Percentiles rank a stretch among this genome's conserved stretches.
These are phyloP conservation scores for Myioborus miniatus DNA, from an alignment of 2,797 vertebrate genomes.

Conservation along the genomic window DNA sequence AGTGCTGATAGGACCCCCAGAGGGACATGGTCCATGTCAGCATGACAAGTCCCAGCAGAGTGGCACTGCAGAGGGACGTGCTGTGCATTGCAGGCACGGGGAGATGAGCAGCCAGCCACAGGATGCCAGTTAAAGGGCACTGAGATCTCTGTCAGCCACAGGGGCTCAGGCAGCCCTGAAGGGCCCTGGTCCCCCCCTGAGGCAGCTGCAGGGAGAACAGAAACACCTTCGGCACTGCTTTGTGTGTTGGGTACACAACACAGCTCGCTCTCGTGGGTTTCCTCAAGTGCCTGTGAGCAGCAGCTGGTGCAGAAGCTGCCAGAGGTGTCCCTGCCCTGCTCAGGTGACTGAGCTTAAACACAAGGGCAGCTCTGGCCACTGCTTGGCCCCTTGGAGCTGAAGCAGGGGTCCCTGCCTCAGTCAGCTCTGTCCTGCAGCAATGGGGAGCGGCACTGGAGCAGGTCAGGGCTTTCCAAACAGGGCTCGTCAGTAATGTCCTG, in stretches of 20 bases:
- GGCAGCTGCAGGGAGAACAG: not conserved
- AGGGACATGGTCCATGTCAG: not conserved
- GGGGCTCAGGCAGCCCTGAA: not conserved
- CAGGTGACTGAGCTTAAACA: not conserved
- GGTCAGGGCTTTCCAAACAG: not conserved
- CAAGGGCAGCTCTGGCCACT: not conserved
- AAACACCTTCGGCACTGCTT: not conserved
- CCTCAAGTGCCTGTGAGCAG: not conserved
- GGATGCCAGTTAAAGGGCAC: not conserved
- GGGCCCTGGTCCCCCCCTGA: not conserved
- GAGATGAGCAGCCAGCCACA: fast-evolving
- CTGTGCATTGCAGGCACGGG: not conserved
- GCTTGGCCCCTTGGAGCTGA: fast-evolving
- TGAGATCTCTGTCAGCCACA: not conserved
- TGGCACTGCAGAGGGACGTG: not conserved
- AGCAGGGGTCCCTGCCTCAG: not conserved
- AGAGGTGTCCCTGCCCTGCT: not conserved
- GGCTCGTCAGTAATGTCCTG: fast-evolving
- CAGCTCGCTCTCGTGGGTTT: fast-evolving
- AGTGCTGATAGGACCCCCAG: not conserved
- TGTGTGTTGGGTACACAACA: fast-evolving
- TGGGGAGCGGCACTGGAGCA: fast-evolving
- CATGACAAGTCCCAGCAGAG: not conserved
- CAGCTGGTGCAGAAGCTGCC: not conserved
- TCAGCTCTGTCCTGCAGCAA: not conserved